Evolutionary conservation across 1,140 invertebrate genomes (phyloP).

Genomic region (Trialeurodes vaporariorum): DNA sequence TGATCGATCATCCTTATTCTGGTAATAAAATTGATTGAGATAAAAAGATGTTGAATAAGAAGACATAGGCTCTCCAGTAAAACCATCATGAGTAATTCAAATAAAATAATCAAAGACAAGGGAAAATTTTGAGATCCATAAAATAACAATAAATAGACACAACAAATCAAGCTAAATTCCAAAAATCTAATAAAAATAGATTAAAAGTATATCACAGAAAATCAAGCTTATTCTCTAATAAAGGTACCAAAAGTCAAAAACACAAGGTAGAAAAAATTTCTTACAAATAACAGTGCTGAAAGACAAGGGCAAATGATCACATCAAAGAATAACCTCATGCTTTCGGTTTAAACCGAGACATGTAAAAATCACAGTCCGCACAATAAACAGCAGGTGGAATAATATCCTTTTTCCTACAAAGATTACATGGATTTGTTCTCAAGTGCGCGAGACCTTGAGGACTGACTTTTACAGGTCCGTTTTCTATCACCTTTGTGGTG

Average conservation of each 20-base stretch:
- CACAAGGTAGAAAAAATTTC: background rate
- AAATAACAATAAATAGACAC: background rate
- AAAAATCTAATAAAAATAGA: background rate
- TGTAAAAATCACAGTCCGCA: slow-evolving; percentile 80
- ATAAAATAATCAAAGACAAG: background rate
- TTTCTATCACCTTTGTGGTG: background rate
- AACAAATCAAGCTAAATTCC: background rate
- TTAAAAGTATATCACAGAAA: background rate
- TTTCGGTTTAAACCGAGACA: slow-evolving; percentile 66
- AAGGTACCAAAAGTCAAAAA: background rate
- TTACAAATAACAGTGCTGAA: background rate
- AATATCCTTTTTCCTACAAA: slow-evolving; percentile 72
- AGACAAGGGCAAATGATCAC: background rate
- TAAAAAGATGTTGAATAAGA: too few species aligned
- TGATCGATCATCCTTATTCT: too few species aligned
- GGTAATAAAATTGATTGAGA: too few species aligned
- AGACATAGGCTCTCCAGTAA: too few species aligned
- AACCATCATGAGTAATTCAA: too few species aligned
- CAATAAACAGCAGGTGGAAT: slow-evolving; percentile 65
- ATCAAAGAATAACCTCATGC: slow-evolving; percentile 9
- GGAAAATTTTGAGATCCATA: background rate
- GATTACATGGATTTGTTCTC: slow-evolving; percentile 47
- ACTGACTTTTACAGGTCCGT: slow-evolving; percentile 6
- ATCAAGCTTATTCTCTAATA: background rate
- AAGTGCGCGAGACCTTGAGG: background rate